These are phyloP conservation scores for Tamias sibiricus DNA, from an alignment of 2,113 vertebrate genomes.

Conservation along the genomic window DNA sequence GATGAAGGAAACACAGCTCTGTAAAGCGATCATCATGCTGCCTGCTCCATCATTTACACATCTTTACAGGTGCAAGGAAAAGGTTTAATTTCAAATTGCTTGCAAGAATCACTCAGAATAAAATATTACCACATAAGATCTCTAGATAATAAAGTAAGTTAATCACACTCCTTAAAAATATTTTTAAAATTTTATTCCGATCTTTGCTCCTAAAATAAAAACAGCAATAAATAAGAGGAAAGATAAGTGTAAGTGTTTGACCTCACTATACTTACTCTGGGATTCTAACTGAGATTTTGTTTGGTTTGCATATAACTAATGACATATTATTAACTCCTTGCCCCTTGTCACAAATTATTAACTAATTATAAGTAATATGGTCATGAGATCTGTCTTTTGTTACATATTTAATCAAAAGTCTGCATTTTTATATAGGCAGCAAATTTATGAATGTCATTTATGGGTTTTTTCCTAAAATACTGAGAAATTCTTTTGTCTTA, in stretches of 20 bases:
- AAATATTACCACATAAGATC: conserved; percentile 72
- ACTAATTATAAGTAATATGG: conserved; percentile 55
- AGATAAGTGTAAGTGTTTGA: neutral
- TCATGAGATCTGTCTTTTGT: conserved; percentile 49
- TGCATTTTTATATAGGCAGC: conserved; percentile 61
- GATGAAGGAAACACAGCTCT: conserved; percentile 93
- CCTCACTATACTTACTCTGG: neutral
- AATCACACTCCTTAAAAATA: conserved; percentile 62
- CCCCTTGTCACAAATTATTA: conserved; percentile 54
- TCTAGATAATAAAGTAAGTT: conserved; percentile 70
- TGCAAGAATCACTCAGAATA: conserved; percentile 75
- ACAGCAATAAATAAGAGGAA: neutral
- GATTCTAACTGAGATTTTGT: neutral
- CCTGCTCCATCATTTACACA: conserved; percentile 91
- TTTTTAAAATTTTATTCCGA: conserved; percentile 39
- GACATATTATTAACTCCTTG: conserved; percentile 43
- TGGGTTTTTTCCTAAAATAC: conserved; percentile 54
- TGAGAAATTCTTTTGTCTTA: conserved; percentile 66
- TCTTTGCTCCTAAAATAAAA: conserved; percentile 63
- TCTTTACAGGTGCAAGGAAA: conserved; percentile 91
- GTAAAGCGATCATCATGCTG: conserved; percentile 95
- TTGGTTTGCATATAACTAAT: conserved; percentile 47
- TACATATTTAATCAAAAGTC: conserved; percentile 68
- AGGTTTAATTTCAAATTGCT: conserved; percentile 85
- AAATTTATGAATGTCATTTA: conserved; percentile 71